These are phyloP conservation scores for Smithornis capensis DNA, from an alignment of 2,113 vertebrate genomes.

Conservation along the genomic window DNA sequence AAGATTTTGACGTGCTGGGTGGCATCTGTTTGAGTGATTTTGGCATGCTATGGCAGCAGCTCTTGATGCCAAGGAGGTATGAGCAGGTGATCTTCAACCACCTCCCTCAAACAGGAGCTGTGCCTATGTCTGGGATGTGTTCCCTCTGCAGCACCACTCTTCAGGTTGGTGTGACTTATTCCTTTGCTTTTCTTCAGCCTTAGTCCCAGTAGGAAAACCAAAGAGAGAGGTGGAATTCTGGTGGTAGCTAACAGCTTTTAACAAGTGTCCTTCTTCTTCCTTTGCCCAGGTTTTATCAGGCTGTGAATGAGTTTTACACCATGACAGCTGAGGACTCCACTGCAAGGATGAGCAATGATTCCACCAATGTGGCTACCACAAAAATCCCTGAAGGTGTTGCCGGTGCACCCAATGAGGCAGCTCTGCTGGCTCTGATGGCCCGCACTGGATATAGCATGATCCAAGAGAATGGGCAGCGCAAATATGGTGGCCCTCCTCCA, in stretches of 20 bases:
- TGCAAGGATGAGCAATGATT: slow-evolving; percentile 88
- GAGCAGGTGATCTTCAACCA: neutral
- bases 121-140: neutral
- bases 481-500: slow-evolving; percentile 91
- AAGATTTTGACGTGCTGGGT: neutral
- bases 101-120: neutral
- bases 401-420: slow-evolving; percentile 85
- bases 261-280: neutral
- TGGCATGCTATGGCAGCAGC: neutral
- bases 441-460: slow-evolving; percentile 93
- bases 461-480: slow-evolving; percentile 96
- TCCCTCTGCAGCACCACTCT: neutral
- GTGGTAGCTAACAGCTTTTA: neutral
- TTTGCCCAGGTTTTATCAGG: slow-evolving; percentile 72
- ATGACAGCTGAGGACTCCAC: slow-evolving; percentile 97
- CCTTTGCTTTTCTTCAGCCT: neutral
- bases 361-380: slow-evolving; percentile 67
- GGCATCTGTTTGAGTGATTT: neutral
- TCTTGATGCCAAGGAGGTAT: neutral
- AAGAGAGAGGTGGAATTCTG: neutral
- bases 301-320: slow-evolving; percentile 90
- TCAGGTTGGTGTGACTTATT: neutral
- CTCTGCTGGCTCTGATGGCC: slow-evolving; percentile 89
- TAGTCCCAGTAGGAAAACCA: neutral
- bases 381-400: slow-evolving; percentile 86